Evolutionary conservation across 2,797 vertebrate species (phyloP).

Genomic region (Hybognathus amarus): DNA sequence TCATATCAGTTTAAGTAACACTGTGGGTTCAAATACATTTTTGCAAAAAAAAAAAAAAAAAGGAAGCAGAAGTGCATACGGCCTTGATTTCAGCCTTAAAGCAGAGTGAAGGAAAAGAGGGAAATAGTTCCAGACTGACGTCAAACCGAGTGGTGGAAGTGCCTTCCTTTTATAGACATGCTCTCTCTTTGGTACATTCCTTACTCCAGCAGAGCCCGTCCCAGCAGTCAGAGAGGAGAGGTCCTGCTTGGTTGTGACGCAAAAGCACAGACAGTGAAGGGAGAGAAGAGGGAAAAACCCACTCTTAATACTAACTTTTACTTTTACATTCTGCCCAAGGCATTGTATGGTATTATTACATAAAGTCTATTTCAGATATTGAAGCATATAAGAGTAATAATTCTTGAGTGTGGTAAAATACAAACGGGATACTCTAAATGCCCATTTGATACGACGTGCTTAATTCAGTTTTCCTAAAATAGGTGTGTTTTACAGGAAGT

Average conservation of each 20-base stretch:
- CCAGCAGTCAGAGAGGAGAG: conserved; percentile 39
- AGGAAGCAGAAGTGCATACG: background rate
- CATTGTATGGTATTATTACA: background rate
- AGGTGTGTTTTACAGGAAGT: conserved; percentile 49
- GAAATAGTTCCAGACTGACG: conserved; percentile 77
- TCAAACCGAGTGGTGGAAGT: conserved; percentile 77
- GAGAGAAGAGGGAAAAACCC: conserved; percentile 41
- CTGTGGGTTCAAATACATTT: background rate
- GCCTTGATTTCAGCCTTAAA: conserved; percentile 24
- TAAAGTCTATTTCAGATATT: background rate
- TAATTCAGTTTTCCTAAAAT: conserved; percentile 41
- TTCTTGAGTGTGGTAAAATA: background rate
- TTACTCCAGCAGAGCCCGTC: conserved; percentile 53
- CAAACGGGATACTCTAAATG: background rate
- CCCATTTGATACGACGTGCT: background rate
- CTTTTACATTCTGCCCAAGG: conserved; percentile 43
- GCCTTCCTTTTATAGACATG: conserved; percentile 82
- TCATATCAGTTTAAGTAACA: background rate
- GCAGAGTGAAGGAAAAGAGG: conserved; percentile 61
- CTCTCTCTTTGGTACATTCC: conserved; percentile 77
- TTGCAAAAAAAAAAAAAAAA: conserved; percentile 17
- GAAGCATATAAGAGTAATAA: background rate
- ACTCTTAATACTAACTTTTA: conserved; percentile 46
- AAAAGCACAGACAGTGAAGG: conserved; percentile 40
- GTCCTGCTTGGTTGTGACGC: conserved; percentile 56